phyloP scores from a whole-genome alignment of 2,797 vertebrate genomes.

The Harpagifer antarcticus region DNA sequence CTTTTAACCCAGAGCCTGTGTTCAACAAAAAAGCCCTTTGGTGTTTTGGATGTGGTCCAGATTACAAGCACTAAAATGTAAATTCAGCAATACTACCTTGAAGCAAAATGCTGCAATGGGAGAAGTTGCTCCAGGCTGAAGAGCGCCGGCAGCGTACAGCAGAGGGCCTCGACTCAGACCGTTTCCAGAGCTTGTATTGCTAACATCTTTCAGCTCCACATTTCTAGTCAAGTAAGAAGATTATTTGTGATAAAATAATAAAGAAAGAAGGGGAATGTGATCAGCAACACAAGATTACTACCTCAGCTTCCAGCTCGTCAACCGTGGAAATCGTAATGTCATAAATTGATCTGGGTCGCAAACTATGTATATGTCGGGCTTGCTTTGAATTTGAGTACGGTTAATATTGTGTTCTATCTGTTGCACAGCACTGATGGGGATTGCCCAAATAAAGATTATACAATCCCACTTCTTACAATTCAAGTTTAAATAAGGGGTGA shows the following conservation, averaged over 20 bases:
- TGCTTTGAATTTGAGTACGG: background rate
- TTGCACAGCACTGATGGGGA: background rate
- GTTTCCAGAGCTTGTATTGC: slow-evolving; percentile 6
- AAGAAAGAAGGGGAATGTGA: background rate
- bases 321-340: background rate
- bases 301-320: background rate
- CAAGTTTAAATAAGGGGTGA: background rate
- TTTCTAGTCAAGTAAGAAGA: background rate
- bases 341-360: slow-evolving; percentile 17
- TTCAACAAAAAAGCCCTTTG: slow-evolving; percentile 15
- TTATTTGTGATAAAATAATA: background rate
- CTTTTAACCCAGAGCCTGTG: background rate
- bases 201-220: background rate
- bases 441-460: background rate
- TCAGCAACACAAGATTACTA: background rate
- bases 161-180: background rate
- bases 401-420: background rate
- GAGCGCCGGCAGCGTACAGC: slow-evolving; percentile 5
- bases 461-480: background rate
- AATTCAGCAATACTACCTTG: slow-evolving; percentile 32
- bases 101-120: slow-evolving; percentile 32
- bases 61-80: slow-evolving; percentile 28
- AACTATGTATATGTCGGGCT: slow-evolving; percentile 4
- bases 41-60: slow-evolving; percentile 28
- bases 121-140: slow-evolving; percentile 13